Base-by-base conservation (phyloP, 2,113 vertebrate species). In the Archocentrus centrarchus region DNA sequence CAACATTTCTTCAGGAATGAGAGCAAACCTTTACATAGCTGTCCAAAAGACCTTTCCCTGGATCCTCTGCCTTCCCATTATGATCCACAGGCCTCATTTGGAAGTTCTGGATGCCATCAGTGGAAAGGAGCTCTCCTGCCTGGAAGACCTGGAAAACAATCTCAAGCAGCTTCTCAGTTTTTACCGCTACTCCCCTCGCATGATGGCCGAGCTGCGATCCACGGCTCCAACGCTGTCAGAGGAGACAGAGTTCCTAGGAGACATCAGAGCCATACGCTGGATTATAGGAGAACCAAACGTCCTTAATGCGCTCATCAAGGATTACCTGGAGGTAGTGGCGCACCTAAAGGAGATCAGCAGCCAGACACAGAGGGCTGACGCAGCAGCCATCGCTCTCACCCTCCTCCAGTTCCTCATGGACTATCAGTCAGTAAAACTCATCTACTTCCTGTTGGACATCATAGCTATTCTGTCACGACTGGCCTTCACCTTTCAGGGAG, bases 351-450 rank as follows among this genome's bases (percentile, higher is more conserved):
- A 97, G 1, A 94, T 99, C 93, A 99, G 98, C 27, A 96, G 96
- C 84, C 98, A 99, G 88, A 98, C 97, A 0, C 98, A 99, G 93
- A 96, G 97, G 59, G 98, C 97, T 0, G 98, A 99, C 0, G 97
- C 98, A 27, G 97, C 98, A 0, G 98, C 98, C 88, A 98, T 99
- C 2, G 98, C 98, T 1, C 95, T 99, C 81, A 97, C 97, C 30
- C 96, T 99, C 30, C 93, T 99, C 82, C 98, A 99, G 92, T 99
- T 99, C 91, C 97, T 99, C 76, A 96, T 98, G 97, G 98, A 99
- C 91, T 99, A 99, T 85, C 98, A 99, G 91, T 98, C 98, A 0
- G 94, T 99, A 77, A 99, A 99, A 93, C 97, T 99, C 63, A 98
- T 99, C 90, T 98, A 99, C 92, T 99, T 99, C 91, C 96, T 99